Percentiles rank a stretch among this genome's conserved stretches.
These are phyloP conservation scores for Regulus satrapa DNA, from an alignment of 2,113 vertebrate genomes.

Conservation along the genomic window DNA sequence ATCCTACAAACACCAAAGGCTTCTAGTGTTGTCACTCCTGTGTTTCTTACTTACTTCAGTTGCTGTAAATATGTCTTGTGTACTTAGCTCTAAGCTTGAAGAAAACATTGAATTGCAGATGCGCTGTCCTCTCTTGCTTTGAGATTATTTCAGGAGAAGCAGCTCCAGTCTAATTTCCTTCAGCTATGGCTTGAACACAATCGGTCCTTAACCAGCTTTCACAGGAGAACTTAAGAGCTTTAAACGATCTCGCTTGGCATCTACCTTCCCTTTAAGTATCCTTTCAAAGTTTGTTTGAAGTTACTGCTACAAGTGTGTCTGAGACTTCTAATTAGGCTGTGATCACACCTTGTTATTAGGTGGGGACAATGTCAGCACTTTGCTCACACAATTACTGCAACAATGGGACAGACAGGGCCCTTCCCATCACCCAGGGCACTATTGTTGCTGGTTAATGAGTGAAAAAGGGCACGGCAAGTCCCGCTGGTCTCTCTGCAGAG, in stretches of 20 bases:
- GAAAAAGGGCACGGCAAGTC: not conserved
- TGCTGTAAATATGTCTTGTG: not conserved
- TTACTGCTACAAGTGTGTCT: not conserved
- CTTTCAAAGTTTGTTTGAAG: not conserved
- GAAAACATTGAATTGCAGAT: not conserved
- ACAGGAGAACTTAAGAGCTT: not conserved
- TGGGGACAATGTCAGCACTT: constrained; percentile 1
- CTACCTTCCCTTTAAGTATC: not conserved
- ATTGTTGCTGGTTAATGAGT: constrained; percentile 31
- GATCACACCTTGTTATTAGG: not conserved
- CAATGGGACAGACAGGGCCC: not conserved
- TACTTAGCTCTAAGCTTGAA: not conserved
- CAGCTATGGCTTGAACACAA: not conserved
- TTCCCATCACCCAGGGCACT: not conserved
- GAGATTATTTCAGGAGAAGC: not conserved
- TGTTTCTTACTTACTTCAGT: not conserved
- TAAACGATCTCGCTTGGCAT: not conserved
- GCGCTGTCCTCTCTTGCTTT: not conserved
- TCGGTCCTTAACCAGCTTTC: not conserved
- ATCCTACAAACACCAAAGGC: not conserved
- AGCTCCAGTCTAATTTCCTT: not conserved
- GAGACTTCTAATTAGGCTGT: not conserved
- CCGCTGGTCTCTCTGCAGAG: not conserved
- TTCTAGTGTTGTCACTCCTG: not conserved
- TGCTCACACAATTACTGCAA: not conserved